A percentile compares a stretch with the other conserved stretches of the same genome.
Evolutionary conservation across 2,888 invertebrate genomes (phyloP).

Genomic region (Odontocerum albicorne): DNA sequence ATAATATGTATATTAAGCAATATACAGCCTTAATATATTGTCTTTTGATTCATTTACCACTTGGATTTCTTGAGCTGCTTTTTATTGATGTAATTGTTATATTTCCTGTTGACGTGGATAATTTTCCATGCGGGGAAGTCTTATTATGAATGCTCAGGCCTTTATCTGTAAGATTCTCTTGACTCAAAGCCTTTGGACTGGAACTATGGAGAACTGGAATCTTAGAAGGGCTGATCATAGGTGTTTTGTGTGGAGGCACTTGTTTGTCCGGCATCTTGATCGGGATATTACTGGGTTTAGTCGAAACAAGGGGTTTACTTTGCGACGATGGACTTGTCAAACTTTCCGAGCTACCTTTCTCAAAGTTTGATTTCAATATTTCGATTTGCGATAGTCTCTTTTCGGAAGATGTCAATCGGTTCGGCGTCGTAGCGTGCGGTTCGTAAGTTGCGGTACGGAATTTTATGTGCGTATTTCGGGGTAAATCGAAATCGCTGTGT

Average conservation of each 20-base stretch:
- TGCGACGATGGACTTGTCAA: slow-evolving; percentile 34
- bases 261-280: slow-evolving; percentile 48
- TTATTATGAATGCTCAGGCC: slow-evolving; percentile 47
- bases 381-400: slow-evolving; percentile 58
- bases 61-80: slow-evolving; percentile 59
- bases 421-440: slow-evolving; percentile 58
- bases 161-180: slow-evolving; percentile 52
- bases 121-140: slow-evolving; percentile 47
- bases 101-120: slow-evolving; percentile 47
- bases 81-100: slow-evolving; percentile 66
- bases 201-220: slow-evolving; percentile 53
- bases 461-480: slow-evolving; percentile 60
- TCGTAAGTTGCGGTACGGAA: slow-evolving; percentile 67
- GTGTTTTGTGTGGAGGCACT: slow-evolving; percentile 41
- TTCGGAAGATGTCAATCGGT: slow-evolving; percentile 58
- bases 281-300: slow-evolving; percentile 55
- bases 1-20: too few species aligned
- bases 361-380: slow-evolving; percentile 50
- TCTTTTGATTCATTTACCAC: slow-evolving; percentile 44
- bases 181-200: slow-evolving; percentile 54
- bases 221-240: slow-evolving; percentile 51
- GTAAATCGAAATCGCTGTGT: slow-evolving; percentile 56
- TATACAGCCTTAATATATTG: too few species aligned
- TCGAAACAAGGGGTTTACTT: slow-evolving; percentile 47
- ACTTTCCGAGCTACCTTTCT: slow-evolving; percentile 44